Percentiles rank a stretch among this genome's conserved stretches.
Conservation (phyloP, 2,797 vertebrate genomes). For the Lutjanus campechanus region DNA sequence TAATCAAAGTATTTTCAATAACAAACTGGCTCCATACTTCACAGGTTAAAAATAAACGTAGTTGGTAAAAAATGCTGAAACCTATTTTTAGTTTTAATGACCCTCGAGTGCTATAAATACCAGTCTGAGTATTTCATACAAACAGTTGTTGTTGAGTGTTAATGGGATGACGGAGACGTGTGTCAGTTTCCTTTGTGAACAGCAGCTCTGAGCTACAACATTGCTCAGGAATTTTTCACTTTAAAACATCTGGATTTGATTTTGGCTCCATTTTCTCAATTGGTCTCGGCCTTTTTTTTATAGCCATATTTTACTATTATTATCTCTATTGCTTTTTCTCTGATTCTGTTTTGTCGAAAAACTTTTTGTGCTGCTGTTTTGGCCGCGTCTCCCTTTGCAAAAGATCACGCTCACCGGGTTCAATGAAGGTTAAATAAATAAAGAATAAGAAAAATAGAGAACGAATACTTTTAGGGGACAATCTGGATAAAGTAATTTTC, state of each 20-base stretch:
- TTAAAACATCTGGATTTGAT: conserved; percentile 47
- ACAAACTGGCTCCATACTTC: neutral
- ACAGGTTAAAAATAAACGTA: neutral
- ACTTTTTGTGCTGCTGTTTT: neutral
- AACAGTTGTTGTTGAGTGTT: conserved; percentile 31
- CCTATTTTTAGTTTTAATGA: conserved; percentile 46
- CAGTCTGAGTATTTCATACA: conserved; percentile 36
- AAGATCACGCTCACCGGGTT: neutral
- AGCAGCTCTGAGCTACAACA: conserved; percentile 22
- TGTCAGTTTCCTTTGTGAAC: conserved; percentile 34
- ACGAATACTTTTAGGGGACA: too few relatives aligned
- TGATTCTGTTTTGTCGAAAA: neutral
- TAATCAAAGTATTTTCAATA: neutral
- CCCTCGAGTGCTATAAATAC: conserved; percentile 44
- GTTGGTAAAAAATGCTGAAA: neutral
- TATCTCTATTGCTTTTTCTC: neutral
- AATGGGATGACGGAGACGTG: conserved; percentile 24
- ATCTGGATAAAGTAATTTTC: too few relatives aligned
- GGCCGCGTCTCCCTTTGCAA: neutral
- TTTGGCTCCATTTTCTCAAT: neutral
- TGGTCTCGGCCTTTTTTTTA: neutral
- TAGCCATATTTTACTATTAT: neutral
- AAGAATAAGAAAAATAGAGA: too few relatives aligned
- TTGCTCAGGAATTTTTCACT: neutral
- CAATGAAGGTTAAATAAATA: neutral